phyloP scores from a whole-genome alignment of 1,140 invertebrate species.

The Microvelia longipes region DNA sequence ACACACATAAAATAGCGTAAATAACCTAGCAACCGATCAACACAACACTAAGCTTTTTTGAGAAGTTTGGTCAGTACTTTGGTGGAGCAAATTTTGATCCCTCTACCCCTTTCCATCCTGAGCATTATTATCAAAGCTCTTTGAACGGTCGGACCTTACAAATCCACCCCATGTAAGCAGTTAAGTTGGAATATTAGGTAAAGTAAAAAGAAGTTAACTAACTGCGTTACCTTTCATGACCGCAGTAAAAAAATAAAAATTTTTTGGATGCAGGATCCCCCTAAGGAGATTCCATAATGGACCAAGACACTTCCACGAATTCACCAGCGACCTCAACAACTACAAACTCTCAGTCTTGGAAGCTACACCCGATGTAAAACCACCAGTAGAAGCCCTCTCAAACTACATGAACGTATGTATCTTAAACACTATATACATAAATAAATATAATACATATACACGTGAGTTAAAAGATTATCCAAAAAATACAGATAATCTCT shows the following conservation, averaged over 20 bases:
- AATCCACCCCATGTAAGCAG: background rate
- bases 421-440: too few species aligned
- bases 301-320: background rate
- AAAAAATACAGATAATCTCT: too few species aligned
- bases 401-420: conserved; percentile 4
- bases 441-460: too few species aligned
- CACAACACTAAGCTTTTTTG: too few species aligned
- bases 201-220: background rate
- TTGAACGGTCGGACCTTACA: too few species aligned
- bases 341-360: background rate
- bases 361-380: background rate
- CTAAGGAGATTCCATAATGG: background rate
- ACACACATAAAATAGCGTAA: too few species aligned
- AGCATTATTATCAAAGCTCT: too few species aligned
- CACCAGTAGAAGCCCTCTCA: background rate
- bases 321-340: background rate
- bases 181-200: background rate
- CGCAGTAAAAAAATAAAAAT: background rate
- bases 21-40: too few species aligned
- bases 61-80: too few species aligned
- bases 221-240: background rate
- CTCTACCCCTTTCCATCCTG: too few species aligned
- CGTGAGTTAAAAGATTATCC: too few species aligned
- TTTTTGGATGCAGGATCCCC: background rate
- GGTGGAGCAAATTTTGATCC: too few species aligned